Base-by-base conservation (phyloP, 1,140 invertebrate genomes). In the Halesus radiatus region DNA sequence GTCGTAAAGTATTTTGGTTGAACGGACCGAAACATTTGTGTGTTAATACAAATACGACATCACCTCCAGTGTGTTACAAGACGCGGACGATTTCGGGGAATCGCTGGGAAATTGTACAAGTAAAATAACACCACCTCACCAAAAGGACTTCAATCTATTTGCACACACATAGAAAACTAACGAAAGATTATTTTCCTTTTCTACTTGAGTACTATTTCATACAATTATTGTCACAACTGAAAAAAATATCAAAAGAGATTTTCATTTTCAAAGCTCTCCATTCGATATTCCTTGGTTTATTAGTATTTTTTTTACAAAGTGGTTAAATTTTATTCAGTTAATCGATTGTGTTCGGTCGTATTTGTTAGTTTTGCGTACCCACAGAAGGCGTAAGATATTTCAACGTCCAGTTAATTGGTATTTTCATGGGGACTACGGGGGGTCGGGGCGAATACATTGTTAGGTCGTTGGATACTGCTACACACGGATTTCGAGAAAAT, bases 331-430 rank as follows among this genome's bases (percentile, higher is more conserved):
- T 45, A 45, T 45, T 45, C 37, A 45, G 10, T 45, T 45, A 10
- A 60, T 60, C 15, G 23, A 60, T 60, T 10, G 62, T 66, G 62
- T 66, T 66, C 4, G 20, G 20, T n/a, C n/a, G 62, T 22, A 26
- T 64, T 16, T 66, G 62, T 26, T 66, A 29, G 29, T 66, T 66
- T 64, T 66, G 62, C 80, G 54, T 54, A 45, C 37, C 37, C 13
- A 83, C 81, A 78, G 81, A 83, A 83, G 81, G 81, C 81, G 76
- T 45, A 52, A 80, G 79, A 83, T 83, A 83, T 83, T 78, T 83
- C 78, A 83, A 80, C 81, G 81, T 83, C 81, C 68, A 72, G 62
- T 78, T 83, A 83, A 83, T 83, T 83, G 81, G 81, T 80, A 83
- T 83, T 83, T 83, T 82, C 81, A 80, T 78, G 81, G 37, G 50